Conservation (phyloP, 2,797 vertebrate species). For the Onychomys leucogaster region DNA sequence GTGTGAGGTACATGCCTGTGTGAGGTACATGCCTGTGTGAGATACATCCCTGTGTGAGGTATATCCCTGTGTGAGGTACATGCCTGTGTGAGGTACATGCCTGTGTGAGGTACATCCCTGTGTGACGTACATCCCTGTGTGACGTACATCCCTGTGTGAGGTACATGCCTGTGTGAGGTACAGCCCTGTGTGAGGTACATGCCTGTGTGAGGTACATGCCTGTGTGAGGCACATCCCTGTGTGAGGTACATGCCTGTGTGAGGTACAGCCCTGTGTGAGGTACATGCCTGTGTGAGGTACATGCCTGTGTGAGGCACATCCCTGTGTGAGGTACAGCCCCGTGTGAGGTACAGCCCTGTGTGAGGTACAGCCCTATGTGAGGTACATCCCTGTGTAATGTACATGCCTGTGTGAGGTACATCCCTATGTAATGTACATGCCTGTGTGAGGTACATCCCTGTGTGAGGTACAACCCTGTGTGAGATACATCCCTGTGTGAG, state of each 20-base stretch:
- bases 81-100: not conserved
- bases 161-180: no score
- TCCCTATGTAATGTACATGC: no score
- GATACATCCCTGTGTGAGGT: not conserved
- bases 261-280: not conserved
- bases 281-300: not conserved
- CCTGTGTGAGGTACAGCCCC: not conserved
- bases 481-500: not conserved
- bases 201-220: no score
- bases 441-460: no score
- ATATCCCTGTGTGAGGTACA: not conserved
- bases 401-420: no score
- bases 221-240: not conserved
- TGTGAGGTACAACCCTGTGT: not conserved
- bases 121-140: no score
- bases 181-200: no score
- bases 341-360: no score
- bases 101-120: no score
- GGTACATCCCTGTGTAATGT: no score
- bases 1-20: not conserved
- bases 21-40: not conserved
- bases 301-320: not conserved
- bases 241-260: not conserved
- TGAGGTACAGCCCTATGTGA: not conserved
- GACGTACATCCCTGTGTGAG: no score